Conservation (phyloP, 2,888 invertebrate genomes). For the Oscheius sp. region DNA sequence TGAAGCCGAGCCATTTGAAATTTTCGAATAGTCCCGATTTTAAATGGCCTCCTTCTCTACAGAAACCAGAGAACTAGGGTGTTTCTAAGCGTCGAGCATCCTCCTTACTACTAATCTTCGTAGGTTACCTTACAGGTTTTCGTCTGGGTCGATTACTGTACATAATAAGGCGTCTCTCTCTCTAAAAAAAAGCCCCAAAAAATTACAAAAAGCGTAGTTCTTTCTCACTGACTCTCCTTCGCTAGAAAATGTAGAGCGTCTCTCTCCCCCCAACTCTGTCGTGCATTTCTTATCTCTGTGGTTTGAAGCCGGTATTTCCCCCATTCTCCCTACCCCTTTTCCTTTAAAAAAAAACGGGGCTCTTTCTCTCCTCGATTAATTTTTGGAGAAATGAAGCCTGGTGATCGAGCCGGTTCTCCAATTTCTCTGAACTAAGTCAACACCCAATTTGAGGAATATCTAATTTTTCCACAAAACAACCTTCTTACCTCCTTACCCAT, state of each 20-base stretch:
- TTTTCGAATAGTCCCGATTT: background rate
- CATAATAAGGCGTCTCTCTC: no score
- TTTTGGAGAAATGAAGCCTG: background rate
- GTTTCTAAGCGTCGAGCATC: no score
- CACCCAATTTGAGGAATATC: background rate
- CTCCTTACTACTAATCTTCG: no score
- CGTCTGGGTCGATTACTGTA: no score
- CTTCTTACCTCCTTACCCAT: conserved; percentile 15
- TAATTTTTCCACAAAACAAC: background rate
- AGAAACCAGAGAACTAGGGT: no score
- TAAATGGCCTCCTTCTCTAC: background rate
- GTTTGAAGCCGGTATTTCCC: conserved; percentile 22
- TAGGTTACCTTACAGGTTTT: no score
- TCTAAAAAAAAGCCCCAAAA: background rate
- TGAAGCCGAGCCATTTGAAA: background rate
- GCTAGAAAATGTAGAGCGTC: background rate
- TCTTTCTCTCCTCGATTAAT: background rate
- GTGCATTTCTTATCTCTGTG: conserved; percentile 16
- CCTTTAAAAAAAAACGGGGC: background rate
- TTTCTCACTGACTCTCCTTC: background rate
- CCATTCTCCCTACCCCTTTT: background rate
- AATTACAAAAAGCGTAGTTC: background rate
- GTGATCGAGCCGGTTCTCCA: background rate
- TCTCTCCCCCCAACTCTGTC: background rate
- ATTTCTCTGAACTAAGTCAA: no score